Conservation (phyloP, 2,888 invertebrate species). For the Pyrgus malvae region DNA sequence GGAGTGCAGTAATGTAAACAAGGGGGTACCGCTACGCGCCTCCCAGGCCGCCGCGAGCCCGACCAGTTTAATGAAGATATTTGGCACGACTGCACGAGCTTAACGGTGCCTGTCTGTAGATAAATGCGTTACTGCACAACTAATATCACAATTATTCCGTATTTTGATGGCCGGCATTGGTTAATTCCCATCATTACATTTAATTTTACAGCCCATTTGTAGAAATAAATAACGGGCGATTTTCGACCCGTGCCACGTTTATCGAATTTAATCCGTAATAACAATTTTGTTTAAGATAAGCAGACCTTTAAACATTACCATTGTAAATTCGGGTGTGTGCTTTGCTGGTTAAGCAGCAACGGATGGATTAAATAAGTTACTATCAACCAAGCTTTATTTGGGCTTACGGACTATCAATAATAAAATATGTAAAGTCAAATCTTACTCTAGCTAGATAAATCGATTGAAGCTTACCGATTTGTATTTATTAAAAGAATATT, state of each 20-base stretch:
- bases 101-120: conserved; percentile 63
- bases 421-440: no score
- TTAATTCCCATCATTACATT: conserved; percentile 1
- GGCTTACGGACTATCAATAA: no score
- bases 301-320: no score
- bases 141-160: conserved; percentile 18
- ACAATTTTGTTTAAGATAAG: background rate
- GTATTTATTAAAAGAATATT: no score
- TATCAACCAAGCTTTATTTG: no score
- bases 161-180: conserved; percentile 3
- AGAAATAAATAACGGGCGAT: background rate
- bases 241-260: background rate
- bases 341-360: no score
- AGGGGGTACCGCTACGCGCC: conserved; percentile 59
- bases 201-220: conserved; percentile 6
- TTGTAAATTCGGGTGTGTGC: no score
- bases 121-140: conserved; percentile 46
- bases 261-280: background rate
- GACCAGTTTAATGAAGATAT: conserved; percentile 77
- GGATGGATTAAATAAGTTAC: no score
- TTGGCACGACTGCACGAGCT: conserved; percentile 73
- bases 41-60: conserved; percentile 42
- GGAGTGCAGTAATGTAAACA: conserved; percentile 49
- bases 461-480: no score
- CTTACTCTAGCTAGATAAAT: no score